These are phyloP conservation scores for Oreochromis grahami DNA, from an alignment of 2,797 vertebrate genomes.

Conservation along the genomic window DNA sequence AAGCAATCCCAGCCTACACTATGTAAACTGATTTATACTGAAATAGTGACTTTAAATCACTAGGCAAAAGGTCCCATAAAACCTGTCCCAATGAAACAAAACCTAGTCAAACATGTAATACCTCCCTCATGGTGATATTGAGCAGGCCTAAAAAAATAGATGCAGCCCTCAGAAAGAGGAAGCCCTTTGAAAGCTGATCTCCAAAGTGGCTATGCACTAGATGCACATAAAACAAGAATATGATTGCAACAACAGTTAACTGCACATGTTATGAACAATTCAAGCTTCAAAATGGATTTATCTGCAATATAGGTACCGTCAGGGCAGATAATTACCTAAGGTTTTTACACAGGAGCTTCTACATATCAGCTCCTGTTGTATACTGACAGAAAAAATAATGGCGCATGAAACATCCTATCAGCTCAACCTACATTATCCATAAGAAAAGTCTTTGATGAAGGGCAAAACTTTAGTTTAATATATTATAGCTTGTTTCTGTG, in stretches of 20 bases:
- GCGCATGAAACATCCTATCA: neutral
- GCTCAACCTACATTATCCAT: neutral
- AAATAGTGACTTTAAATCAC: neutral
- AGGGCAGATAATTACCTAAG: neutral
- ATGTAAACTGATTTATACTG: neutral
- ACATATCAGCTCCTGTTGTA: neutral
- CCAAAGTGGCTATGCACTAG: neutral
- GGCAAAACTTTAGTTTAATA: constrained; percentile 1
- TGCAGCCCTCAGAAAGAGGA: constrained; percentile 30
- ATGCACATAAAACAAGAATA: neutral
- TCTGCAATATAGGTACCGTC: neutral
- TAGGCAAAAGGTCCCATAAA: constrained; percentile 13
- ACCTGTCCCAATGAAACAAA: neutral
- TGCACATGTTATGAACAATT: neutral
- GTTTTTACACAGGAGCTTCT: neutral
- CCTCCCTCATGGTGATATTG: neutral
- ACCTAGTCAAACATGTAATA: neutral
- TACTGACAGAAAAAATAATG: neutral
- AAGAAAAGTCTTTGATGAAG: neutral
- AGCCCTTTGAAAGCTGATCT: constrained; percentile 10
- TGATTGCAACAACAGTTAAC: neutral
- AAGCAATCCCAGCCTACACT: neutral
- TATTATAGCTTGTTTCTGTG: neutral
- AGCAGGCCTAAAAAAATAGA: constrained; percentile 58
- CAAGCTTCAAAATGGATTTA: neutral